Conservation (phyloP, 30 jellyfish, hydroid and myxozoan species). For the Calvadosia cruxmelitensis region DNA sequence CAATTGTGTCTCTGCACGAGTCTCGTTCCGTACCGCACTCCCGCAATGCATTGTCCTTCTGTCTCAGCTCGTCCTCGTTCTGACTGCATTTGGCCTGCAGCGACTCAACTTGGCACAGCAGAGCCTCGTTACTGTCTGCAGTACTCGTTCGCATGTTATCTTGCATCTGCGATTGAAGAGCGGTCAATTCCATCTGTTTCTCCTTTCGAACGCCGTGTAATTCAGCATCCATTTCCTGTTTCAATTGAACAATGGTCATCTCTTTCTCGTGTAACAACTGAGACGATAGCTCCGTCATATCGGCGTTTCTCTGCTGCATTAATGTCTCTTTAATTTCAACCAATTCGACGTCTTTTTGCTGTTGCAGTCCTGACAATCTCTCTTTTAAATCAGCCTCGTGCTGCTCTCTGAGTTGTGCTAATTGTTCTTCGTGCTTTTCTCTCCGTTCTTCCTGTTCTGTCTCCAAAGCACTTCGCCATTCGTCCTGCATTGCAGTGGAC, state of each 20-base stretch:
- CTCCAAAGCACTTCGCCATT: slow-evolving; percentile 2
- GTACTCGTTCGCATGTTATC: neutral
- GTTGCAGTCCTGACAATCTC: neutral
- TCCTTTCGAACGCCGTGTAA: neutral
- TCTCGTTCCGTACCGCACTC: neutral
- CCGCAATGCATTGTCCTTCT: neutral
- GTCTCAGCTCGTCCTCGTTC: neutral
- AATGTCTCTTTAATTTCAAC: neutral
- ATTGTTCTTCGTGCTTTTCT: slow-evolving; percentile 31
- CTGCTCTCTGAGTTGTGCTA: slow-evolving; percentile 1
- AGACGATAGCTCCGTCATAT: neutral
- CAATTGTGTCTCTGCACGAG: neutral
- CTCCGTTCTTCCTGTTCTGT: slow-evolving; percentile 22
- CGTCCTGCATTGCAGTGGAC: slow-evolving; percentile 9
- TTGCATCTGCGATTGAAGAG: neutral
- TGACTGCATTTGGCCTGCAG: neutral
- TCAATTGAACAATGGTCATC: neutral
- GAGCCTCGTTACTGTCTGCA: neutral
- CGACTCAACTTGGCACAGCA: neutral
- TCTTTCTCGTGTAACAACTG: neutral
- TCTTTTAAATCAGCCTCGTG: slow-evolving; percentile 11
- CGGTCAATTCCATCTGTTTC: neutral
- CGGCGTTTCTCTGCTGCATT: neutral
- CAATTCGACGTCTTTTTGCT: neutral
- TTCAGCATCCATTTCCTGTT: neutral